Evolutionary conservation across 2,113 vertebrate genomes (phyloP).

Genomic region (Rissa tridactyla): DNA sequence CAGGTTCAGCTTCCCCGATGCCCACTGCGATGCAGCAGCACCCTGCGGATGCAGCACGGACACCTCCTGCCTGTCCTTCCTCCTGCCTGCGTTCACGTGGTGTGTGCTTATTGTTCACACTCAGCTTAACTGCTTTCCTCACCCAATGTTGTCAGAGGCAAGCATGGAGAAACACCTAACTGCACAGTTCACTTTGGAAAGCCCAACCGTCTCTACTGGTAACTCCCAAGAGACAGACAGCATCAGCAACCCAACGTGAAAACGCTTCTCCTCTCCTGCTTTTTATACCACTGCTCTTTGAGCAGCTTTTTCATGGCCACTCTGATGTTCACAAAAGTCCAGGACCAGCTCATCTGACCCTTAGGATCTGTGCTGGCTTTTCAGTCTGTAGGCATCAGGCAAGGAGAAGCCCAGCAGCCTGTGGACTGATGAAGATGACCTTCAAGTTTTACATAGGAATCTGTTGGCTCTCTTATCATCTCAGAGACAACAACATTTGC

Average conservation of each 20-base stretch:
- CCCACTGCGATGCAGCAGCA: neutral
- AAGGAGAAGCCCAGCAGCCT: neutral
- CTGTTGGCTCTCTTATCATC: neutral
- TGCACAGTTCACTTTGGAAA: neutral
- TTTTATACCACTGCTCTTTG: neutral
- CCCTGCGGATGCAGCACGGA: rapidly evolving
- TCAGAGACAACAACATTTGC: neutral
- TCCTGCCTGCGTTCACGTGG: neutral
- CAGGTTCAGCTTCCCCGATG: neutral
- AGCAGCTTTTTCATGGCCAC: neutral
- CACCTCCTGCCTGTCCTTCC: neutral
- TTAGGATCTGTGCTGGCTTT: neutral
- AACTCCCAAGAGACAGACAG: neutral
- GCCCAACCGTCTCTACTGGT: neutral
- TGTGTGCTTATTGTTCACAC: neutral
- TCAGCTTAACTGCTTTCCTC: neutral
- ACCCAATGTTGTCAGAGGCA: neutral
- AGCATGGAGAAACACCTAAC: neutral
- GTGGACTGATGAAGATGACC: neutral
- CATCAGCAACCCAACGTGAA: neutral
- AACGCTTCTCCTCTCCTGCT: neutral
- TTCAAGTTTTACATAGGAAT: neutral
- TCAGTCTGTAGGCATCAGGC: neutral
- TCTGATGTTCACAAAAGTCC: neutral
- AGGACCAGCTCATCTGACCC: neutral